Base-by-base conservation (phyloP, 2,888 invertebrate genomes). In the Agrochola circellaris region DNA sequence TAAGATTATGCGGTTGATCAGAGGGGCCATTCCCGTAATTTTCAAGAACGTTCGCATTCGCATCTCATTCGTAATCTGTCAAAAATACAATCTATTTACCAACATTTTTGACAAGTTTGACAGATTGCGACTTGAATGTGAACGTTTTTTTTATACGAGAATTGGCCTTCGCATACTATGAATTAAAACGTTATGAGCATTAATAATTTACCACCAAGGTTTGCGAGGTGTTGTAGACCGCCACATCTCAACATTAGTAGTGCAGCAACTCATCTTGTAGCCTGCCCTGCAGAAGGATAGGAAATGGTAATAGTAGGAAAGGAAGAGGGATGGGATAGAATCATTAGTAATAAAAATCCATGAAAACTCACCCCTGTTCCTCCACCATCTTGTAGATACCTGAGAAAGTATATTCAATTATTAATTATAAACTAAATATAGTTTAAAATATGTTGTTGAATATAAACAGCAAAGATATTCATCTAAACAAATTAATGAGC, bases 141-240 rank as follows among this genome's bases (percentile, higher is more conserved):
- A n/a, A n/a, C n/a, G n/a, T n/a, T n/a, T n/a, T n/a, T n/a, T n/a
- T n/a, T n/a, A n/a, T n/a, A n/a, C n/a, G n/a, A n/a, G n/a, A n/a
- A n/a, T n/a, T n/a, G n/a, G n/a, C n/a, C n/a, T n/a, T n/a, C n/a
- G n/a, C n/a, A n/a, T 34, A 38, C 42, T 42, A 42, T 58, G 7
- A 42, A 66, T 48, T 1, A 26, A 38, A 65, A 38, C 11, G 45
- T 26, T 48, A 71, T 48, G 34, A 82, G 42, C 15, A 60, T 61
- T 42, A 51, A 62, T 75, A 65, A 75, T 72, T 95, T 95, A 96
- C 96, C 96, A 96, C 96, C 96, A 96, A 67, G 94, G 91, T 83
- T 92, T 93, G 77, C 86, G 90, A 34, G 91, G 90, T 54, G 91
- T 81, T 70, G 90, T 88, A 34, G 91, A 84, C 81, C 92, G 92